Evolutionary conservation across 2,113 vertebrate species (phyloP).

Genomic region (Salvelinus sp.): DNA sequence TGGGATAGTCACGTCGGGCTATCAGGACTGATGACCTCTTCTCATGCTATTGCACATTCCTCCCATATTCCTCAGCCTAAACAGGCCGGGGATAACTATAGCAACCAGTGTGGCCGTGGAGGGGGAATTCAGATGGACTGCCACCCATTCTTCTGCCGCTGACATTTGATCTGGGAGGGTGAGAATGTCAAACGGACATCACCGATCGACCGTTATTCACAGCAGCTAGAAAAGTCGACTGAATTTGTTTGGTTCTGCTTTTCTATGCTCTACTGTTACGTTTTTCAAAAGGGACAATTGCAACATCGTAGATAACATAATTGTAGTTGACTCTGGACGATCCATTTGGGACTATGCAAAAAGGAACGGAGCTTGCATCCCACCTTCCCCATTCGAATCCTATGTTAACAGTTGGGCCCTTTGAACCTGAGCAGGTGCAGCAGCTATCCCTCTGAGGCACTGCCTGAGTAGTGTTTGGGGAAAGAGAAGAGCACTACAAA

Average conservation of each 20-base stretch:
- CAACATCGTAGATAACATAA: too few relatives aligned
- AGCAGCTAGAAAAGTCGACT: not conserved
- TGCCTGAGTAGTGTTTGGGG: constrained; percentile 21
- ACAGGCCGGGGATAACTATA: constrained; percentile 58
- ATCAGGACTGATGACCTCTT: constrained; percentile 60
- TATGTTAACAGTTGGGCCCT: too few relatives aligned
- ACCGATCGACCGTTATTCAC: constrained; percentile 10
- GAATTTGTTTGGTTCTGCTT: not conserved
- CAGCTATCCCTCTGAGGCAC: constrained; percentile 7
- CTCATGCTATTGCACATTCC: constrained; percentile 66
- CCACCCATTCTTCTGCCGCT: constrained; percentile 20
- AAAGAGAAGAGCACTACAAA: constrained; percentile 25
- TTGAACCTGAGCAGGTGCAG: constrained; percentile 15
- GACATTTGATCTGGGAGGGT: constrained; percentile 1
- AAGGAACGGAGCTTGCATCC: too few relatives aligned
- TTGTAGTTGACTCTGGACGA: too few relatives aligned
- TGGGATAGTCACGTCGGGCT: constrained; percentile 23
- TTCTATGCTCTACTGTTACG: not conserved
- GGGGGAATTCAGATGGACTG: constrained; percentile 31
- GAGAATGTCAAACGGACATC: constrained; percentile 19
- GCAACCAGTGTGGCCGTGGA: constrained; percentile 29
- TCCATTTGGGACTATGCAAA: too few relatives aligned
- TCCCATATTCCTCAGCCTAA: constrained; percentile 59
- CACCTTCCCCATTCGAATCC: too few relatives aligned
- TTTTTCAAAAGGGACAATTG: too few relatives aligned